phyloP scores from a whole-genome alignment of 2,113 vertebrate species.

The Anser cygnoides region DNA sequence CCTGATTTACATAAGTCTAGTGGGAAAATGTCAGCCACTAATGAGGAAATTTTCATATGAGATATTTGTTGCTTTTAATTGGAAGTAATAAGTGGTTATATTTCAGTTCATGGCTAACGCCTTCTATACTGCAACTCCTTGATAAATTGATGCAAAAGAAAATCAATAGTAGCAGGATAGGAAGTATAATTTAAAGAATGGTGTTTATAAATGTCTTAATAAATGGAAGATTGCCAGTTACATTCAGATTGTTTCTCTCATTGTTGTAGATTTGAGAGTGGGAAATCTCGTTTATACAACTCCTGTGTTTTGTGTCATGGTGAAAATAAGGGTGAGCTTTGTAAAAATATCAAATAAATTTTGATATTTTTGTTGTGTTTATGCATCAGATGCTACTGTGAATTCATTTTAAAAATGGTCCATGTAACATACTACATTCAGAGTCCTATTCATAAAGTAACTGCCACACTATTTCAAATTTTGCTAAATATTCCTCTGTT shows the following conservation, averaged over 20 bases:
- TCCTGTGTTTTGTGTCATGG: background rate
- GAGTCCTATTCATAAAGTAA: background rate
- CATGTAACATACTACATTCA: background rate
- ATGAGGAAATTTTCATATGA: background rate
- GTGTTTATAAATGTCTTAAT: background rate
- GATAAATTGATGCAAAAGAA: background rate
- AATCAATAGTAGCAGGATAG: background rate
- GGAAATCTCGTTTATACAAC: background rate
- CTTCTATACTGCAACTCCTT: background rate
- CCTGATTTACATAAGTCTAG: background rate
- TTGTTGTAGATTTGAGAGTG: background rate
- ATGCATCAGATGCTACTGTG: background rate
- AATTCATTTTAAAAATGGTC: background rate
- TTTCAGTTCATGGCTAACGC: background rate
- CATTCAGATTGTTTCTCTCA: background rate
- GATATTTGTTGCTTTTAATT: background rate
- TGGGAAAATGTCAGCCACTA: background rate
- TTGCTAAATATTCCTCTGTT: background rate
- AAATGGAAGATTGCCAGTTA: background rate
- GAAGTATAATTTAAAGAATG: background rate
- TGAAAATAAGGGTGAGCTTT: background rate
- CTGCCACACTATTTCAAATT: background rate
- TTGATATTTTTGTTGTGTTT: background rate
- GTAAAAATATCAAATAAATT: background rate
- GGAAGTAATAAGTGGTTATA: background rate